phyloP scores from a whole-genome alignment of 2,113 vertebrate species.

The Candoia aspera region DNA sequence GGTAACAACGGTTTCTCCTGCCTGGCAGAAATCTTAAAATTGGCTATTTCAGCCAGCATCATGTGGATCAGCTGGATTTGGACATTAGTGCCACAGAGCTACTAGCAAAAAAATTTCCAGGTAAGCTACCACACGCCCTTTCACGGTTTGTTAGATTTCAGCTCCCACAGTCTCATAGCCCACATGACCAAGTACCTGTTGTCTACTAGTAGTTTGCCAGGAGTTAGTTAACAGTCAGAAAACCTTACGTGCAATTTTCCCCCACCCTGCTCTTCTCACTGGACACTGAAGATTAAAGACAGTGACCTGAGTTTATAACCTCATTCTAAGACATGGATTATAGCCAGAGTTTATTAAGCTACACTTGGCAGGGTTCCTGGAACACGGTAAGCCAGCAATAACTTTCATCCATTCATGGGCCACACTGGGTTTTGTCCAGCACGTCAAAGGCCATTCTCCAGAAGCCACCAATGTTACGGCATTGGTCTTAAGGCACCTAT shows the following conservation, averaged over 20 bases:
- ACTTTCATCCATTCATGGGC: neutral
- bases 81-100: conserved; percentile 93
- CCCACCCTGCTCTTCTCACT: neutral
- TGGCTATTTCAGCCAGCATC: conserved; percentile 97
- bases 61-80: conserved; percentile 95
- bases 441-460: neutral
- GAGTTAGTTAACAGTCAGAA: neutral
- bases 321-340: neutral
- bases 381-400: neutral
- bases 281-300: neutral
- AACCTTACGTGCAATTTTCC: neutral
- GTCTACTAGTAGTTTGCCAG: neutral
- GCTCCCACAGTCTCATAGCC: neutral
- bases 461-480: neutral
- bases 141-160: neutral
- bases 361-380: neutral
- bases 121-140: conserved; percentile 65
- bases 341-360: neutral
- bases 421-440: neutral
- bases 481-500: neutral
- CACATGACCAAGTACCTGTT: neutral
- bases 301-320: neutral
- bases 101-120: conserved; percentile 91
- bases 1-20: fast-evolving
- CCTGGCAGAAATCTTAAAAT: conserved; percentile 91